Conservation (phyloP, 1,140 invertebrate species). For the Acyrthosiphon pisum region DNA sequence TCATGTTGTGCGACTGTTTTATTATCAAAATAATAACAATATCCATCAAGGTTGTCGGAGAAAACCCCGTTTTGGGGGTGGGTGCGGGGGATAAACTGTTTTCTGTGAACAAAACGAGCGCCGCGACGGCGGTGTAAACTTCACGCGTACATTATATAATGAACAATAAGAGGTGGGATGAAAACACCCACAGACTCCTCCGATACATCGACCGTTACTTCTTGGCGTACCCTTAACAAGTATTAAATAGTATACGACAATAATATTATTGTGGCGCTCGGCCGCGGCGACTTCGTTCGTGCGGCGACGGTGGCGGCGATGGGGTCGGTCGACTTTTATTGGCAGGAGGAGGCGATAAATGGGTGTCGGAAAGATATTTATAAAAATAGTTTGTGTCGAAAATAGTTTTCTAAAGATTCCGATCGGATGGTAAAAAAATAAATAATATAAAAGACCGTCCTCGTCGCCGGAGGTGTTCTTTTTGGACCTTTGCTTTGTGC, state of each 20-base stretch:
- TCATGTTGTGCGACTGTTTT: not conserved
- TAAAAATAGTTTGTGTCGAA: constrained; percentile 43
- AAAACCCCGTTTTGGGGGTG: not conserved
- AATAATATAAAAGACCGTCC: constrained; percentile 20
- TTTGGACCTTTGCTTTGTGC: constrained; percentile 33
- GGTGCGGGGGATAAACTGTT: not conserved
- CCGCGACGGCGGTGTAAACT: not conserved
- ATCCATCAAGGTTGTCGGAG: not conserved
- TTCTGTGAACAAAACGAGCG: not conserved
- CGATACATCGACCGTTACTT: not conserved
- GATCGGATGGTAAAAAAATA: constrained; percentile 22
- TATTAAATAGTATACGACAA: not conserved
- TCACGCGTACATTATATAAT: not conserved
- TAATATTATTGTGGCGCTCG: not conserved
- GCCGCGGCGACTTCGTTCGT: not conserved
- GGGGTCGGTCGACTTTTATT: not conserved
- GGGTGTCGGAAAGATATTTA: not conserved
- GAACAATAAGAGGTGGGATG: constrained; percentile 5
- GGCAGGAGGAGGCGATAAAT: constrained; percentile 26
- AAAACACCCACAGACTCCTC: not conserved
- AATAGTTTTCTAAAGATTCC: constrained; percentile 51
- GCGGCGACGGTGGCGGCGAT: not conserved
- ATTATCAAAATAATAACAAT: constrained; percentile 9
- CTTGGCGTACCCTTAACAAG: not conserved
- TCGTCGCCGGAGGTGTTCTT: constrained; percentile 4